Base-by-base conservation (phyloP, 2,113 vertebrate species). In the Plectropomus leopardus region DNA sequence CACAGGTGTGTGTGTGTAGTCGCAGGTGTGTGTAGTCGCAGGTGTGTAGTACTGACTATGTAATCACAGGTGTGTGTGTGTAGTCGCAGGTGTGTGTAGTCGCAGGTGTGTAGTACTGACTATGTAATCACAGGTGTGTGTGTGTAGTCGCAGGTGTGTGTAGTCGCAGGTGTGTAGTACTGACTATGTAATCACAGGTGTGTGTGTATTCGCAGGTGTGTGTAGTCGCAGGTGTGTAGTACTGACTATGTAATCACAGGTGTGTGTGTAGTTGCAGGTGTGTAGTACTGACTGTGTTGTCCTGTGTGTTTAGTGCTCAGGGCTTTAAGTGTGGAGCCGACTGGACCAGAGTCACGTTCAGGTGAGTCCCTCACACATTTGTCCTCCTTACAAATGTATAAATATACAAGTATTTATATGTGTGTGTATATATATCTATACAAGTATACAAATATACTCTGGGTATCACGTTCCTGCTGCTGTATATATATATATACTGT, bases 311-410 rank as follows among this genome's bases (percentile, higher is more conserved):
- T 58, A 99, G 98, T 8, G 96, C 97, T 16, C 95, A 96, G 34
- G 97, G 98, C 34, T 99, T 99, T 92, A 99, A 99, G 88, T 99
- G 98, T 50, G 98, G 98, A 64, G 97, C 98, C 3, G 98, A 99
- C 77, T 99, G 98, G 97, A 99, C 97, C 0, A 95, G 98, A 93
- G 97, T 97, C 4, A 96, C 97, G 9, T 99, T 98, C 94, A 99
- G 98, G 98, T 99, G 81, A 92, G 94, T 87, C 21, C 28, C 30
- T 2, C 19, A 14, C 4, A 10, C 11, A 15, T 14, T 16, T 17
- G 11, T n/a, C 19, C n/a, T 9, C 34, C 9, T 40, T 40, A 34
- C 36, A n/a, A n/a, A n/a, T n/a, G n/a, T n/a, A n/a, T n/a, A n/a
- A n/a, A n/a, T n/a, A n/a, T n/a, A n/a, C n/a, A n/a, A n/a, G n/a